Percentiles rank a stretch among this genome's conserved stretches.
These are phyloP conservation scores for Malurus cyaneus DNA, from an alignment of 2,113 vertebrate species.

Conservation along the genomic window DNA sequence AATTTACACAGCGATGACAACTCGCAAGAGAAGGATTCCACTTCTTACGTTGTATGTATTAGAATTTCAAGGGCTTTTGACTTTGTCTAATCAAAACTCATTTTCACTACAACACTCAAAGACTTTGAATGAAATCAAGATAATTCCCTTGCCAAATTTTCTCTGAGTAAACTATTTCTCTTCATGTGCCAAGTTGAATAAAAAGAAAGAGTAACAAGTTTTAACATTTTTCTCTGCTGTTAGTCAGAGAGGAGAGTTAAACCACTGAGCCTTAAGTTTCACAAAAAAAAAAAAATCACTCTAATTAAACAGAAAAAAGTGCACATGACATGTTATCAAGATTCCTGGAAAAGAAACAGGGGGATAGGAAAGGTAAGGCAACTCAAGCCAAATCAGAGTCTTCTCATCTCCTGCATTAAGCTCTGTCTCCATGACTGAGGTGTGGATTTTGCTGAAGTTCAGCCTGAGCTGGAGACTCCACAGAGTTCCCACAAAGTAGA, in stretches of 20 bases:
- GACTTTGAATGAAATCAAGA: not conserved
- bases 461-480: not conserved
- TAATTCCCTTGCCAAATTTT: slow-evolving; percentile 19
- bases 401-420: not conserved
- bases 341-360: not conserved
- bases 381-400: not conserved
- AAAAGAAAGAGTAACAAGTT: slow-evolving; percentile 49
- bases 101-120: slow-evolving; percentile 43
- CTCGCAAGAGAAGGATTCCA: not conserved
- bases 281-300: not conserved
- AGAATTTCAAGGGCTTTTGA: slow-evolving; percentile 50
- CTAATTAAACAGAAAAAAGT: not conserved
- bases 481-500: not conserved
- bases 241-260: slow-evolving; percentile 29
- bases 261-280: not conserved
- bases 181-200: not conserved
- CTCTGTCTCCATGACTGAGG: fast-evolving
- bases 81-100: slow-evolving; percentile 16
- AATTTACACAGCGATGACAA: not conserved
- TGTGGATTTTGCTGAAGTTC: not conserved
- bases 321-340: not conserved
- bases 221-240: slow-evolving; percentile 54
- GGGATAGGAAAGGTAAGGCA: not conserved
- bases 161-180: slow-evolving; percentile 23
- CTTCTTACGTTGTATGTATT: not conserved